Conservation (phyloP, 2,888 invertebrate genomes). For the Archips xylosteana region DNA sequence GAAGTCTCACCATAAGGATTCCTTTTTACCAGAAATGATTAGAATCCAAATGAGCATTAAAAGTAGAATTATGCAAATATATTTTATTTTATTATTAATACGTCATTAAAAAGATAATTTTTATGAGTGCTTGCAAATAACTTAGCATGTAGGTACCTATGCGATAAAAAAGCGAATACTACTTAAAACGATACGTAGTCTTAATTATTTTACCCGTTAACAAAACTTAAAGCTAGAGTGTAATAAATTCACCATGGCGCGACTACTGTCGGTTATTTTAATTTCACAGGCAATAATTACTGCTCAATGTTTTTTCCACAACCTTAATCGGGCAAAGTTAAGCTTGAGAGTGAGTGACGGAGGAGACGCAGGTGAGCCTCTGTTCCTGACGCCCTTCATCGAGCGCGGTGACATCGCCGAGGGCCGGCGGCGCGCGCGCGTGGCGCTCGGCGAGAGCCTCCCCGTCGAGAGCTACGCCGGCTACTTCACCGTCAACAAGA, state of each 20-base stretch:
- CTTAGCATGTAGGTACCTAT: too few species aligned
- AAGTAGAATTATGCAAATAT: too few species aligned
- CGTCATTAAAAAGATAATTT: too few species aligned
- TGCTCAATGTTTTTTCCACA: background rate
- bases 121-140: too few species aligned
- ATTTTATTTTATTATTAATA: too few species aligned
- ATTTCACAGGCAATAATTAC: background rate
- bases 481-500: conserved; percentile 93
- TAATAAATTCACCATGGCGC: background rate
- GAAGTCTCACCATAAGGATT: too few species aligned
- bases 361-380: conserved; percentile 84
- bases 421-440: conserved; percentile 84
- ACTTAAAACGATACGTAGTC: too few species aligned
- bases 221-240: too few species aligned
- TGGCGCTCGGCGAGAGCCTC: conserved; percentile 85
- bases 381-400: conserved; percentile 91
- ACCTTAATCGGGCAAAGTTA: background rate
- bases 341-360: background rate
- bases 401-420: conserved; percentile 89
- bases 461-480: conserved; percentile 90
- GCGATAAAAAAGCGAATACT: too few species aligned
- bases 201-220: too few species aligned
- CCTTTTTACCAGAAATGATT: too few species aligned
- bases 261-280: background rate
- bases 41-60: too few species aligned